Conservation (phyloP, 2,888 invertebrate species). For the Dugesia japonica region DNA sequence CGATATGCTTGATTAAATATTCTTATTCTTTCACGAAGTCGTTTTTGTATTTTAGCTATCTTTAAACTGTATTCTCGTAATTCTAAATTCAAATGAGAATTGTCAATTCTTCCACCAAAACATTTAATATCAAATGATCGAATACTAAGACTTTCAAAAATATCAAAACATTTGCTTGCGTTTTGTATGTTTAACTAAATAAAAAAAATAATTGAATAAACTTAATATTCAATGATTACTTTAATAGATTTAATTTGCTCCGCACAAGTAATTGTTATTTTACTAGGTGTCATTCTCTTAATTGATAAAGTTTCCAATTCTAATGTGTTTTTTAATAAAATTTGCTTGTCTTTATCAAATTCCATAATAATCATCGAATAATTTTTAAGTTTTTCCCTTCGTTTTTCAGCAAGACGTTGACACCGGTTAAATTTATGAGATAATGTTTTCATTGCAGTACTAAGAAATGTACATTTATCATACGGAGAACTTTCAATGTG, state of each 20-base stretch:
- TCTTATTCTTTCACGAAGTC: not conserved
- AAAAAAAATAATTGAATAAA: too few relatives aligned
- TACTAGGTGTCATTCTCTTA: not conserved
- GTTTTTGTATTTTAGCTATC: not conserved
- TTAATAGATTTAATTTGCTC: not conserved
- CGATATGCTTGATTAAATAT: conserved; percentile 20
- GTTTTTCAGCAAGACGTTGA: not conserved
- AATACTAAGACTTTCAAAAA: not conserved
- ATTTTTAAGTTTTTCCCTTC: not conserved
- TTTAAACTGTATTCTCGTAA: not conserved
- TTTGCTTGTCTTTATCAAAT: not conserved
- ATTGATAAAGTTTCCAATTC: not conserved
- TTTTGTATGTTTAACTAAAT: too few relatives aligned
- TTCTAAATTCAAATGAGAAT: not conserved
- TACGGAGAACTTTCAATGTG: not conserved
- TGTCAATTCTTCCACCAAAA: not conserved
- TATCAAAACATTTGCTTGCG: not conserved
- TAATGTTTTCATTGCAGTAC: not conserved
- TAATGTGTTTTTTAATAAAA: not conserved
- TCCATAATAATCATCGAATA: not conserved
- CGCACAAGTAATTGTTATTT: not conserved
- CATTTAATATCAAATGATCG: not conserved
- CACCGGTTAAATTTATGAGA: not conserved
- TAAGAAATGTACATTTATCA: conserved; percentile 10
- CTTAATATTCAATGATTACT: too few relatives aligned